Percentiles rank a stretch among this genome's conserved stretches.
These are phyloP conservation scores for Bufo gargarizans DNA, from an alignment of 2,113 vertebrate species.

Conservation along the genomic window DNA sequence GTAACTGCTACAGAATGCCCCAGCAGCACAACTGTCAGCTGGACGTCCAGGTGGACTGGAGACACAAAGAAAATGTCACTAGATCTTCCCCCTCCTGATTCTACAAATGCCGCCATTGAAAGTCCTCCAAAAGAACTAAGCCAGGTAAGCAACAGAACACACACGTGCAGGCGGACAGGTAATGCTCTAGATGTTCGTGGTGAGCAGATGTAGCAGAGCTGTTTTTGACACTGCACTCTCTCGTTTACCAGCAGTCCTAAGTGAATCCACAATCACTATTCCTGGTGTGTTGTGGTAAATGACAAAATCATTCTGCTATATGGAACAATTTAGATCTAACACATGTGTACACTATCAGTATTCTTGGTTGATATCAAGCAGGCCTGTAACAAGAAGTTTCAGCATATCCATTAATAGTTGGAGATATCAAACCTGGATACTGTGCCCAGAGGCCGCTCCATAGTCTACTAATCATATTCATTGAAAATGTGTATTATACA, in stretches of 20 bases:
- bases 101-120: not conserved
- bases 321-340: not conserved
- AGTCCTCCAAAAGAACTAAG: constrained; percentile 37
- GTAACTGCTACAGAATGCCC: constrained; percentile 53
- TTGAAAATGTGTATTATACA: too few species aligned
- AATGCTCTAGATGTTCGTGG: not conserved
- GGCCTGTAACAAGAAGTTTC: not conserved
- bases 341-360: not conserved
- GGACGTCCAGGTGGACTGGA: constrained; percentile 31
- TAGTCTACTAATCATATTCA: too few species aligned
- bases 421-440: too few species aligned
- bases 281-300: too few species aligned
- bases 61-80: constrained; percentile 36
- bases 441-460: too few species aligned
- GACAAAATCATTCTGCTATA: not conserved
- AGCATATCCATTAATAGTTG: too few species aligned
- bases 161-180: not conserved
- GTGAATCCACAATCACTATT: not conserved
- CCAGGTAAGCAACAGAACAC: constrained; percentile 24
- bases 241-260: not conserved
- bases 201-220: not conserved
- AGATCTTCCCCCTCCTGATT: constrained; percentile 36
- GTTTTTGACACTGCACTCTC: not conserved
- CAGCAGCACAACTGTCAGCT: constrained; percentile 34
- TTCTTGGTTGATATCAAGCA: not conserved